Base-by-base conservation (phyloP, 2,113 vertebrate species). In the Harpagus bidentatus region DNA sequence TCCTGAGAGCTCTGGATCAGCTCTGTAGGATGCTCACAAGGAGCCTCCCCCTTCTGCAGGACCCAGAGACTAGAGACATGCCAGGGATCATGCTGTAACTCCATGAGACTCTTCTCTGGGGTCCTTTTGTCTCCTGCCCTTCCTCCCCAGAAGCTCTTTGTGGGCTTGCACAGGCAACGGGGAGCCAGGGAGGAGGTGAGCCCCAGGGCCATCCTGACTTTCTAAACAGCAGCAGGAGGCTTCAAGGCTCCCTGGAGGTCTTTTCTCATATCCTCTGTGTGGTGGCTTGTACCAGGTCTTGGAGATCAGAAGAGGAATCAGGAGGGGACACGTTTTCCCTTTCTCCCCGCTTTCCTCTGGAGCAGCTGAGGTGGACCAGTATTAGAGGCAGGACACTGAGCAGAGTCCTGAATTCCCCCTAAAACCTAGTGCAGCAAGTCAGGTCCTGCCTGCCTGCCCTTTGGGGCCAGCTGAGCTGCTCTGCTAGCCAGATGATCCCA, bases 201-300 rank as follows among this genome's bases (percentile, higher is more conserved):
- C 10, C 38, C 38, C 47, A 18, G 28, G 26, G 32, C 42, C 6
- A 25, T 5, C 52, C 43, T 2, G 0, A 23, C 21, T 65, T 43
- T 42, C 19, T 45, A 11, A 87, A 61, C 3, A 66, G 5, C 2
- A 53, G 26, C 16, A 56, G 22, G 15, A 84, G n/a, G 55, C 16
- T 70, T 73, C 55, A 53, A 84, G 42, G 31, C 7, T 69, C 36
- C 62, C 48, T 38, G 11, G 53, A 56, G 20, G 18, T 11, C 43
- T 53, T 50, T 25, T 47, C 65, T 67, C 52, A 34, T 7, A 48
- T 28, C 23, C 11, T 19, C 18, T 11, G 3, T 1, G 20, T 21
- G 45, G 10, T 53, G 42, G 25, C 18, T 71, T 42, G 26, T 53
- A 56, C 4, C 16, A 78, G 13, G 2, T 29, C 26, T 66, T 28